Evolutionary conservation across 2,113 vertebrate genomes (phyloP).

Genomic region (Aspidoscelis tigris): DNA sequence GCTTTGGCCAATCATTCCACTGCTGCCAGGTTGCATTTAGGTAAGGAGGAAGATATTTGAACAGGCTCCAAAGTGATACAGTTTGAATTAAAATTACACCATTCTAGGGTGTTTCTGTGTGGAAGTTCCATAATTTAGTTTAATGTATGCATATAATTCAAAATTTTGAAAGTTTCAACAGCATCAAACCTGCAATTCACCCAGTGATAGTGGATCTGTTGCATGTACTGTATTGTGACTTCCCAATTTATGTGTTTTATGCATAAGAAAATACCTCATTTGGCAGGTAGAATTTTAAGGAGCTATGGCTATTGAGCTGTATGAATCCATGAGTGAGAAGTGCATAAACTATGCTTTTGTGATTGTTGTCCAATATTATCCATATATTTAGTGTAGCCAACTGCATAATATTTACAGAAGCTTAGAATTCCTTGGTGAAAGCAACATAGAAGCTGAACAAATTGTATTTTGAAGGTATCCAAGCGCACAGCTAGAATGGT

Average conservation of each 20-base stretch:
- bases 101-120: too few relatives aligned
- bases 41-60: too few relatives aligned
- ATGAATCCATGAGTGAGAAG: neutral
- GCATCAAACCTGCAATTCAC: neutral
- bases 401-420: neutral
- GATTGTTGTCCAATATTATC: neutral
- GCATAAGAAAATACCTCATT: neutral
- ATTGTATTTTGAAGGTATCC: slow-evolving; percentile 76
- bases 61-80: too few relatives aligned
- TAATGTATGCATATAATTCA: too few relatives aligned
- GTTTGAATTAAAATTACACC: too few relatives aligned
- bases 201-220: neutral
- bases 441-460: neutral
- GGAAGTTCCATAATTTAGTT: too few relatives aligned
- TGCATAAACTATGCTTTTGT: neutral
- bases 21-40: too few relatives aligned
- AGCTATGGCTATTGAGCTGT: neutral
- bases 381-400: neutral
- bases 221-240: neutral
- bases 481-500: slow-evolving; percentile 87
- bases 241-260: neutral
- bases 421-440: neutral
- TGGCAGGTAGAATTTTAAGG: neutral
- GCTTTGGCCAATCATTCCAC: too few relatives aligned
- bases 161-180: too few relatives aligned